A percentile compares a stretch with the other conserved stretches of the same genome.
phyloP scores from a whole-genome alignment of 2,888 invertebrate species.

The Xestia xanthographa region DNA sequence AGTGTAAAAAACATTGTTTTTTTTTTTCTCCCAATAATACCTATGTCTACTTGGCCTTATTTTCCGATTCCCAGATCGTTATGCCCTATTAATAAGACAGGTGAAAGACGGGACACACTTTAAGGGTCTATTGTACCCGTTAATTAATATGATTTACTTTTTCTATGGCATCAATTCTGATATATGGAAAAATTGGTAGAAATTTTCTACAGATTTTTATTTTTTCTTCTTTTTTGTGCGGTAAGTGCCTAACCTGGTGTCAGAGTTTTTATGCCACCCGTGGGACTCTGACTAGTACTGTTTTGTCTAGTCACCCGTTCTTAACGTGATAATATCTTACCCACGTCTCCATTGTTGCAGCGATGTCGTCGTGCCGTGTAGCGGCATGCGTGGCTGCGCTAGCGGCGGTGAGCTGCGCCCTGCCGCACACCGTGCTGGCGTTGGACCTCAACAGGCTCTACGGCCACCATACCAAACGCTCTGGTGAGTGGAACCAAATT shows the following conservation, averaged over 20 bases:
- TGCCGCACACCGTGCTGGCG: conserved; percentile 92
- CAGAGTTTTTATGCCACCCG: too few relatives aligned
- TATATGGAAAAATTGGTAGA: background rate
- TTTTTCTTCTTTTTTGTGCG: too few relatives aligned
- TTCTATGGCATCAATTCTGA: background rate
- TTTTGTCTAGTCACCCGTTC: background rate
- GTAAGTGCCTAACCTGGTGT: too few relatives aligned
- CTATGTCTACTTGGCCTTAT: too few relatives aligned
- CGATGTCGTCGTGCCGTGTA: conserved; percentile 85
- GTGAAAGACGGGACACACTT: background rate
- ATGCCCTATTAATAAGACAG: too few relatives aligned
- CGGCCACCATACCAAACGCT: conserved; percentile 94
- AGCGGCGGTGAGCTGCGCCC: conserved; percentile 91
- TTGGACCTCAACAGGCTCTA: conserved; percentile 96
- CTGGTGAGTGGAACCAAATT: conserved; percentile 89
- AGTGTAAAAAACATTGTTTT: too few relatives aligned
- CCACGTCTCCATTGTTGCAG: conserved; percentile 70
- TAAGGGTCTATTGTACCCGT: background rate
- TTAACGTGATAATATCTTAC: background rate
- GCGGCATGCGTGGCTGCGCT: conserved; percentile 89
- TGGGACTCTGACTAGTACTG: background rate
- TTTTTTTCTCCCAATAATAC: too few relatives aligned
- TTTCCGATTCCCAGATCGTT: too few relatives aligned
- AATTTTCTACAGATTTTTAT: too few relatives aligned
- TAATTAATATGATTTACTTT: background rate